Evolutionary conservation across 2,888 invertebrate genomes (phyloP), one percentile per base, ranked within the genome.

Genomic region (Melanophora roralis): DNA sequence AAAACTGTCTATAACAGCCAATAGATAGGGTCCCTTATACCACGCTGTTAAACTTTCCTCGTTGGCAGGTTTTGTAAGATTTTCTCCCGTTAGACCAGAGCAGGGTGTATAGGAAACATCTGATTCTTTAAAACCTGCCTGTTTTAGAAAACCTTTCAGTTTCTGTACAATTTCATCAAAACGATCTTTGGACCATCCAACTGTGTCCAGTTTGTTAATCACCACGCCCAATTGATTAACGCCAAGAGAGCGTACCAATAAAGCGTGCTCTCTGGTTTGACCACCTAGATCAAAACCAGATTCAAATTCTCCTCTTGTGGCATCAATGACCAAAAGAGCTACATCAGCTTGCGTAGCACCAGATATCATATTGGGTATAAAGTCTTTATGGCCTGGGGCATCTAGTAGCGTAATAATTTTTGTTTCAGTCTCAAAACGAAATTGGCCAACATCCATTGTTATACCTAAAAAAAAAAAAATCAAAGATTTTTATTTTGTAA

Each of bases 351-450:
- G 98, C 0, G 98, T 96, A 1, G 99, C 98, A 14, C 99, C 99
- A 12, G 96, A 96, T 84, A 99, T 99, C 99, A 99, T 99, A 86
- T 99, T 99, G 1, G 99, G 99, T 87, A 99, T 99, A 87, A 99
- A 99, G 89, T 99, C 99, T 88, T 97, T 98, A 89, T 99, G 99
- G 0, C 99, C 99, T 0, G 99, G 99, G 32, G 99, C 98, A 92
- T 99, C 99, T 73, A 99, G 91, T 53, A 99, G 91, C 0, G 95
- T 95, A 0, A 90, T 89, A 40, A 88, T 91, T 91, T 97, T 97
- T 2, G 93, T 93, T 68, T 94, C 92, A 0, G 98, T 97, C 90
- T 97, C 96, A 91, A 99, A 98, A 83, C 95, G 94, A 14, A 96
- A 96, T 84, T 96, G 94, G 0, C 97, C 99, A 12, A 99, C 95